These are phyloP conservation scores for Pipistrellus pipistrellus DNA, from an alignment of 2,797 vertebrate species.

Conservation along the genomic window DNA sequence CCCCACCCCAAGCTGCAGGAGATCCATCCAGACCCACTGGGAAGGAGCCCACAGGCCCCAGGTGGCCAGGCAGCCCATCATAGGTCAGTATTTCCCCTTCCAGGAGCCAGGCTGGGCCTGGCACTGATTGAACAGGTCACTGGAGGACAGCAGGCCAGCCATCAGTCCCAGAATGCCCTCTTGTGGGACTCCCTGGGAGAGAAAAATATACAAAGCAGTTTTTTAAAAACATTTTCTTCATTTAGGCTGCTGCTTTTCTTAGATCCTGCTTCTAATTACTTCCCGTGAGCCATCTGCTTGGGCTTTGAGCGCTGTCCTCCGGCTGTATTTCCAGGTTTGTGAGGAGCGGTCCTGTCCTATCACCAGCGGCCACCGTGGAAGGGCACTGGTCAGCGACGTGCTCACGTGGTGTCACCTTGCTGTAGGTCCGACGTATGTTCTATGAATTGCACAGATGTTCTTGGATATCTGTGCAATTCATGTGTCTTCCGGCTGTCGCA, in stretches of 20 bases:
- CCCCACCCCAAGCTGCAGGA: not conserved
- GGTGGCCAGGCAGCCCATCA: not conserved
- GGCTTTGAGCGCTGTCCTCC: not conserved
- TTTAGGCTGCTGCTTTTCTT: slow-evolving; percentile 48
- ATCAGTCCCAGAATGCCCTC: not conserved
- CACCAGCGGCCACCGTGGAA: slow-evolving; percentile 5
- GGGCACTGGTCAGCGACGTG: not conserved
- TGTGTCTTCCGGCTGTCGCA: slow-evolving; percentile 49
- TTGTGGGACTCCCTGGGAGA: not conserved
- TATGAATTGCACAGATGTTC: not conserved
- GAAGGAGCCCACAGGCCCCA: not conserved
- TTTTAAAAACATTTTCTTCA: slow-evolving; percentile 27
- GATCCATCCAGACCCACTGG: not conserved
- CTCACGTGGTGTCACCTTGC: slow-evolving; percentile 64
- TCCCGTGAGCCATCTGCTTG: not conserved
- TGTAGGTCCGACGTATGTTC: not conserved
- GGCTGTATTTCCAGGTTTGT: slow-evolving; percentile 18
- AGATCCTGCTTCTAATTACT: slow-evolving; percentile 21
- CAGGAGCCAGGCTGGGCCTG: not conserved
- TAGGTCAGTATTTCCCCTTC: not conserved
- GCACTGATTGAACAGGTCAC: not conserved
- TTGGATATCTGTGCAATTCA: too few species aligned
- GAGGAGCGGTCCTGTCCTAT: not conserved
- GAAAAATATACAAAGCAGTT: not conserved
- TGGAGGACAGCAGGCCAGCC: not conserved